Evolutionary conservation across 2,888 invertebrate species (phyloP).

Genomic region (Stegophylla sp.): DNA sequence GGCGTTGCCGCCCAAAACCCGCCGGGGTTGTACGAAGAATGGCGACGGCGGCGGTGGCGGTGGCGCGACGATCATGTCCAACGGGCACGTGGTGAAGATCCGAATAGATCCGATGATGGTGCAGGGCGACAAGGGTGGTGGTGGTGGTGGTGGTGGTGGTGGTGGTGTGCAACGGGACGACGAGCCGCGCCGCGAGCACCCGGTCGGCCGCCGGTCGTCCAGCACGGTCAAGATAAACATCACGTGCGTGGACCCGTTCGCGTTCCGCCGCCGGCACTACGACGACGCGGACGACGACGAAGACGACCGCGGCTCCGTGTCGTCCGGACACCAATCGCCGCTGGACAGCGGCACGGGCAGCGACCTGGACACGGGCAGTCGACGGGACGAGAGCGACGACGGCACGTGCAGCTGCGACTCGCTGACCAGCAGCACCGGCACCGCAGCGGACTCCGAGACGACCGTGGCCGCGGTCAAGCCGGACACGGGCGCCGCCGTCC

Average conservation of each 20-base stretch:
- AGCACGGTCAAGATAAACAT: slow-evolving; percentile 69
- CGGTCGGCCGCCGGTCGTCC: slow-evolving; percentile 56
- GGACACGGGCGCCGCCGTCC: slow-evolving; percentile 65
- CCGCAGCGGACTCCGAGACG: not conserved
- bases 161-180: slow-evolving; percentile 6
- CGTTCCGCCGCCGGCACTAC: slow-evolving; percentile 59
- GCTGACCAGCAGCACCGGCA: slow-evolving; percentile 73
- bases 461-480: not conserved
- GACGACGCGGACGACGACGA: slow-evolving; percentile 53
- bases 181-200: slow-evolving; percentile 16
- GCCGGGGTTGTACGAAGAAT: slow-evolving; percentile 64
- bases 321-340: slow-evolving; percentile 81
- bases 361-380: slow-evolving; percentile 74
- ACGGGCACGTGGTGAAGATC: slow-evolving; percentile 60
- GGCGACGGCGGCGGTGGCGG: slow-evolving; percentile 5
- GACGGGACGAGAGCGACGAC: slow-evolving; percentile 72
- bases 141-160: not conserved
- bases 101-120: slow-evolving; percentile 59
- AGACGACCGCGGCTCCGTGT: slow-evolving; percentile 57
- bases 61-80: slow-evolving; percentile 50
- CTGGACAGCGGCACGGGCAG: slow-evolving; percentile 85
- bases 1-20: slow-evolving; percentile 70
- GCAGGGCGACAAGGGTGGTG: slow-evolving; percentile 8
- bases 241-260: slow-evolving; percentile 62
- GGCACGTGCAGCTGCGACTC: slow-evolving; percentile 82